Percentiles rank a stretch among this genome's conserved stretches.
Conservation (phyloP, 1,140 invertebrate species). For the Achatina immaculata region DNA sequence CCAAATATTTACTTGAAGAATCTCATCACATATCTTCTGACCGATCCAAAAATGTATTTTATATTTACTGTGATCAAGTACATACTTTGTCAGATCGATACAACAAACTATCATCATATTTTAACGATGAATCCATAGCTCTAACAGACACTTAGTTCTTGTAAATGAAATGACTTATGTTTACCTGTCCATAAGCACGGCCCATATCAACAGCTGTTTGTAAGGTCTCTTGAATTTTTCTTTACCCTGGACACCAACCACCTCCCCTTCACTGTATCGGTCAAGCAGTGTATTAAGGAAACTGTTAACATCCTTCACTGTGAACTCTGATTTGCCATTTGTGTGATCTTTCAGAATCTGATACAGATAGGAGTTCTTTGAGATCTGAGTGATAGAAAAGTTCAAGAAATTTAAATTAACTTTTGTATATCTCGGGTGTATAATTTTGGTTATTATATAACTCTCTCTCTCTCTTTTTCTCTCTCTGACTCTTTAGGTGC, state of each 20-base stretch:
- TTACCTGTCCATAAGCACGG: conserved; percentile 60
- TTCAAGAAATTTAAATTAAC: conserved; percentile 11
- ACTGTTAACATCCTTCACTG: conserved; percentile 43
- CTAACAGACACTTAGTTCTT: no score
- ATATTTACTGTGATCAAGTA: no score
- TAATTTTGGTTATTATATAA: background rate
- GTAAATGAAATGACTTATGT: no score
- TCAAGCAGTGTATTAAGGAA: conserved; percentile 59
- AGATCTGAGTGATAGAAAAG: conserved; percentile 39
- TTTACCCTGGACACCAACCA: conserved; percentile 31
- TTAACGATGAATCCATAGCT: no score
- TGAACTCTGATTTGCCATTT: conserved; percentile 34
- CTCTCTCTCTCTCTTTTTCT: background rate
- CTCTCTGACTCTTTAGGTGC: no score
- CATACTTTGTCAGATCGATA: no score
- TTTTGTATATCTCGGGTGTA: background rate
- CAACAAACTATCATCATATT: no score
- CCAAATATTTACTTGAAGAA: no score
- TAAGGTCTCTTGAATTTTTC: conserved; percentile 59
- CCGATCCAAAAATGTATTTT: no score
- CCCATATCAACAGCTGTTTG: conserved; percentile 65
- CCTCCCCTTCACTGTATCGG: conserved; percentile 49
- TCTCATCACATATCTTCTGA: no score
- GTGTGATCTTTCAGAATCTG: conserved; percentile 38
- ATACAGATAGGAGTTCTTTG: conserved; percentile 44